Evolutionary conservation across 2,888 invertebrate species (phyloP), one percentile per base, ranked within the genome.

Genomic region (Deilephila porcellus): DNA sequence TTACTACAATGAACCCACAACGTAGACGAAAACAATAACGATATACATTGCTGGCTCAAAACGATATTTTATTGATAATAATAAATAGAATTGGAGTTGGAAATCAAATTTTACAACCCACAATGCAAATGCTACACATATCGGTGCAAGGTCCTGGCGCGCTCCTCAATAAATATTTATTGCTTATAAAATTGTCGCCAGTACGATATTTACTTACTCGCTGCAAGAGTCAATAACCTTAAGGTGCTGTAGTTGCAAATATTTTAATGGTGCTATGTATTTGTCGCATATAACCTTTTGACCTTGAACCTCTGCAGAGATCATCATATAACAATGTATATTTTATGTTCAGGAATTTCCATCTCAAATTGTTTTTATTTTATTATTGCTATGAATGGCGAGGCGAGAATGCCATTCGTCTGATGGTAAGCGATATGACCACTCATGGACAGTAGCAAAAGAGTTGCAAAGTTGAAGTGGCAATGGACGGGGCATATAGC

Each of bases 121-220:
- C 52, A 67, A 52, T 67, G 67, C 45, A 52, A 14, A 45, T 25
- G 56, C 56, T 56, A 56, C 20, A 64, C 20, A 25, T 63, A 6
- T 52, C 52, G 67, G 67, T 67, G 52, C 67, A 67, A 17, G 45
- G 67, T 20, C 25, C 52, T 25, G 25, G 7, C 67, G 45, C 25
- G 17, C 45, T 67, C 25, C 52, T 52, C 67, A 4, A 67, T 67
- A 67, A 45, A 67, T 67, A 67, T 67, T 67, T 67, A 67, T 67
- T 67, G 67, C 67, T 67, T 67, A 67, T 67, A 52, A 67, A 67
- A 67, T 52, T 52, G 45, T 52, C 64, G 11, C 20, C 67, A 25
- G 25, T 67, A 52, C 25, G 67, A 52, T 67, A 25, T 67, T 67
- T 52, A 67, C 52, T 67, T 67, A 67, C 19, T 67, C 17, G 37